Evolutionary conservation across 2,797 vertebrate genomes (phyloP).

Genomic region (Scomberomorus guttatus): DNA sequence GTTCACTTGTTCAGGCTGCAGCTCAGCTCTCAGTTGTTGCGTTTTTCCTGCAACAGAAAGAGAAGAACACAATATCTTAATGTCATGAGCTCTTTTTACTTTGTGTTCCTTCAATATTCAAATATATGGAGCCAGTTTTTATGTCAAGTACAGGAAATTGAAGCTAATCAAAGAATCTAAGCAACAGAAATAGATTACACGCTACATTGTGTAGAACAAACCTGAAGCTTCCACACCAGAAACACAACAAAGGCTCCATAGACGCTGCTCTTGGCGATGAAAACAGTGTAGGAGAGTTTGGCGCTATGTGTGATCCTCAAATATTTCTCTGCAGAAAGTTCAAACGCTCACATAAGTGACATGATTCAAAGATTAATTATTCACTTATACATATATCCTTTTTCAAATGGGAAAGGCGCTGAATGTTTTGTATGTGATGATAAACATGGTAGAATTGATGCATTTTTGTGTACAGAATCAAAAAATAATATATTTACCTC

Average conservation of each 20-base stretch:
- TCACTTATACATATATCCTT: too few relatives aligned
- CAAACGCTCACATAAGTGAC: conserved; percentile 4
- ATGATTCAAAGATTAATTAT: neutral
- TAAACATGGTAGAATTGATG: neutral
- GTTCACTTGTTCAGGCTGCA: neutral
- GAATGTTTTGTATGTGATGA: too few relatives aligned
- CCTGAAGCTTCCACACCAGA: conserved; percentile 76
- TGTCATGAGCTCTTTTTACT: neutral
- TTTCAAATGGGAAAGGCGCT: neutral
- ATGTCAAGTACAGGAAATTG: neutral
- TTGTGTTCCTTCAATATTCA: neutral
- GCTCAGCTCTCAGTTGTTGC: conserved; percentile 21
- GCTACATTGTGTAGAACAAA: conserved; percentile 29
- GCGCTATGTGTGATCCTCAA: conserved; percentile 11
- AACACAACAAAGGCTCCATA: conserved; percentile 77
- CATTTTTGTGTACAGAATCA: neutral
- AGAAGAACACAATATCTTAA: neutral
- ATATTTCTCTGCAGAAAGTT: conserved; percentile 64
- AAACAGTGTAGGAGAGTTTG: conserved; percentile 72
- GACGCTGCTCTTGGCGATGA: conserved; percentile 79
- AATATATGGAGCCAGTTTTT: neutral
- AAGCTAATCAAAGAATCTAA: neutral
- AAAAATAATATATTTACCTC: conserved; percentile 39
- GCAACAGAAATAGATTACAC: neutral
- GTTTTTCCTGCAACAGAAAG: conserved; percentile 59